A percentile compares a stretch with the other conserved stretches of the same genome.
phyloP scores from a whole-genome alignment of 1,140 invertebrate species.

The Formica selysi region DNA sequence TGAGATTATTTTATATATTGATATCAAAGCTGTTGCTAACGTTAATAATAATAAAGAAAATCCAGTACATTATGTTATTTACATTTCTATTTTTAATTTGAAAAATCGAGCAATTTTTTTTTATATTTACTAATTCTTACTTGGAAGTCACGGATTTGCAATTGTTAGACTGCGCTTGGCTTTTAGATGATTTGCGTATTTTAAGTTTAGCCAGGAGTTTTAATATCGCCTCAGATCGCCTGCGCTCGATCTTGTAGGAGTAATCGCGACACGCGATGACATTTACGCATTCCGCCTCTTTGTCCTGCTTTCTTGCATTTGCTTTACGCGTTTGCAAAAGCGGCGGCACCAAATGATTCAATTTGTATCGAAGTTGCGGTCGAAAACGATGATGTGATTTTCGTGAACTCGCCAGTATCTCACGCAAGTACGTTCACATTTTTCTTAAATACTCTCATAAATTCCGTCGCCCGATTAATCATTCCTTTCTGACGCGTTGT shows the following conservation, averaged over 20 bases:
- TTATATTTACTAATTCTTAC: constrained; percentile 46
- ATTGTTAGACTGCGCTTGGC: neutral
- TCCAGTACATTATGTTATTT: neutral
- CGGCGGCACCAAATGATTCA: constrained; percentile 34
- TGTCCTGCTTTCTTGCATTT: constrained; percentile 43
- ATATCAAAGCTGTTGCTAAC: neutral
- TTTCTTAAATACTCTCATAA: constrained; percentile 33
- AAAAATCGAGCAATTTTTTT: neutral
- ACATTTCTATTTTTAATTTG: neutral
- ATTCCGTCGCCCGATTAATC: neutral
- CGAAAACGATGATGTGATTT: constrained; percentile 57
- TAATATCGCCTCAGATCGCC: constrained; percentile 56
- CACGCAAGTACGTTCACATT: constrained; percentile 57
- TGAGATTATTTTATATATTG: neutral
- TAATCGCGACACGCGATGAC: constrained; percentile 1
- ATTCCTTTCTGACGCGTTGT: constrained; percentile 6
- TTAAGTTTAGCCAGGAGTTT: constrained; percentile 68
- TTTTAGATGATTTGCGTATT: constrained; percentile 50
- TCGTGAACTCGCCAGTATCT: constrained; percentile 72
- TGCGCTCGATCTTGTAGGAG: constrained; percentile 48
- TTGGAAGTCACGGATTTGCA: constrained; percentile 24
- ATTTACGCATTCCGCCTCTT: constrained; percentile 23
- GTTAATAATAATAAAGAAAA: neutral
- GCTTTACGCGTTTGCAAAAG: constrained; percentile 11
- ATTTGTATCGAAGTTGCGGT: constrained; percentile 46